phyloP scores from a whole-genome alignment of 2,797 vertebrate species.

The Echiichthys vipera region DNA sequence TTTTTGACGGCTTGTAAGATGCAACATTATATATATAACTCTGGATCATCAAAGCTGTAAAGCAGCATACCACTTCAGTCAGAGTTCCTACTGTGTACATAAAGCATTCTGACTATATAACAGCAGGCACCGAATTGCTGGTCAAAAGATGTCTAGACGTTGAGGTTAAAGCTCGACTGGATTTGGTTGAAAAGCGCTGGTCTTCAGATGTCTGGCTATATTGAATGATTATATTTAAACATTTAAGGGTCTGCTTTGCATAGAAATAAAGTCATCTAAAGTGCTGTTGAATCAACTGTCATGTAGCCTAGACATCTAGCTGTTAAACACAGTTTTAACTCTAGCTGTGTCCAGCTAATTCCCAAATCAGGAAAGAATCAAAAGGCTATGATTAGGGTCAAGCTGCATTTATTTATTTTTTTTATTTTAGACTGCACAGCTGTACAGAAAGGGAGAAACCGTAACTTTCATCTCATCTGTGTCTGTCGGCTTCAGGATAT shows the following conservation, averaged over 20 bases:
- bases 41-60: slow-evolving; percentile 14
- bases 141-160: not conserved
- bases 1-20: slow-evolving; percentile 30
- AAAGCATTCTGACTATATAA: not conserved
- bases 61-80: not conserved
- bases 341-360: not conserved
- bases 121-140: not conserved
- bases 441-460: not conserved
- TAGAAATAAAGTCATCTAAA: not conserved
- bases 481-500: not conserved
- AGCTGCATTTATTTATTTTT: not conserved
- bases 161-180: not conserved
- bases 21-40: not conserved
- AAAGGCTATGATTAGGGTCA: not conserved
- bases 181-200: not conserved
- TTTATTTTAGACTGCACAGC: not conserved
- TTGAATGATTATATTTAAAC: not conserved
- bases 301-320: not conserved
- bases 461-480: slow-evolving; percentile 15
- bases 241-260: not conserved
- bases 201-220: not conserved
- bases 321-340: not conserved
- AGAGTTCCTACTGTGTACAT: not conserved
- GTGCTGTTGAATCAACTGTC: not conserved
- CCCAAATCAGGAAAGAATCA: not conserved